A percentile compares a stretch with the other conserved stretches of the same genome.
phyloP scores from a whole-genome alignment of 2,113 vertebrate species.

The Prietella phreatophila region DNA sequence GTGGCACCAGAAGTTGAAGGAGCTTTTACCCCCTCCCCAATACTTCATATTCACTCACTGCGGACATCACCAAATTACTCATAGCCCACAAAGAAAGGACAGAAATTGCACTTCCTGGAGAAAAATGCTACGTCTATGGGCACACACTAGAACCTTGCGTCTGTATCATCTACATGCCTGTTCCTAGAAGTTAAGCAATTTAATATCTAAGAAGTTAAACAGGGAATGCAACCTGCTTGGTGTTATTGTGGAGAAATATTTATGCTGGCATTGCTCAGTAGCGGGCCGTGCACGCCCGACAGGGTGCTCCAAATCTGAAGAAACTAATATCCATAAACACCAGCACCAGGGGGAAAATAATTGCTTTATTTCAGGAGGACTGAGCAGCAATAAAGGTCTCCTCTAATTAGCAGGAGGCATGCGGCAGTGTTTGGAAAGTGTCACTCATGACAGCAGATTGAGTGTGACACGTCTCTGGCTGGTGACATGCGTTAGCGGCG shows the following conservation, averaged over 20 bases:
- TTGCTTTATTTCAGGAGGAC: slow-evolving; percentile 53
- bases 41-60: background rate
- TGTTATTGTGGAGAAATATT: slow-evolving; percentile 2
- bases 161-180: background rate
- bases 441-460: slow-evolving; percentile 63
- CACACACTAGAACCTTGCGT: slow-evolving; percentile 1
- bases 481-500: slow-evolving; percentile 48
- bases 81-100: slow-evolving; percentile 39
- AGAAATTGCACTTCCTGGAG: slow-evolving; percentile 31
- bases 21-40: slow-evolving; percentile 13
- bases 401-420: slow-evolving; percentile 49
- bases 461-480: slow-evolving; percentile 57
- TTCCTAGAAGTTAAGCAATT: slow-evolving; percentile 21
- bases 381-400: slow-evolving; percentile 40
- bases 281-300: slow-evolving; percentile 6
- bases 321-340: slow-evolving; percentile 55
- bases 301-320: slow-evolving; percentile 38
- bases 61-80: slow-evolving; percentile 32
- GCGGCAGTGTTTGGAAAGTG: slow-evolving; percentile 54
- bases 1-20: slow-evolving; percentile 17
- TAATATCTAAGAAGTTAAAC: slow-evolving; percentile 19
- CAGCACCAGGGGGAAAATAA: slow-evolving; percentile 42
- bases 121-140: background rate
- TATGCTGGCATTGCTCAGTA: background rate
- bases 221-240: background rate